A percentile compares a stretch with the other conserved stretches of the same genome.
These are phyloP conservation scores for Ursus arctos DNA, from an alignment of 2,113 vertebrate genomes.

Conservation along the genomic window DNA sequence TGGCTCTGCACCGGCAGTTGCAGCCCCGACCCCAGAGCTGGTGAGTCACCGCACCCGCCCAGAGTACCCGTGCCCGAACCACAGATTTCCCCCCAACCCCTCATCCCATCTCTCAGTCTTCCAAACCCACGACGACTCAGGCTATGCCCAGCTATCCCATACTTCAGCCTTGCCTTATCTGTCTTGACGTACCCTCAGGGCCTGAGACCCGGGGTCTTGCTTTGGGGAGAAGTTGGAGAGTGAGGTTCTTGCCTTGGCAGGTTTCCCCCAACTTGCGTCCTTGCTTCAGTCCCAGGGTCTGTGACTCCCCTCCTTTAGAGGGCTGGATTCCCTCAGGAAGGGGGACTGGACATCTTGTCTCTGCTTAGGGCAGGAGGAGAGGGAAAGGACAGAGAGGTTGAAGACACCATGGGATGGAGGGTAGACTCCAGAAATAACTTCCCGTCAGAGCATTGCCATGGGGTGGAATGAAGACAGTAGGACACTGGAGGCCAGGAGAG, in stretches of 20 bases:
- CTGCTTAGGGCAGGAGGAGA: background rate
- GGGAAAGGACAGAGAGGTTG: background rate
- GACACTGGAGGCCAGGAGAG: background rate
- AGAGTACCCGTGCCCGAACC: background rate
- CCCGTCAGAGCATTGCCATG: background rate
- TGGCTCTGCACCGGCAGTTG: conserved; percentile 94
- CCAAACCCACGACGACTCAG: background rate
- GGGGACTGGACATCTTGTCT: background rate
- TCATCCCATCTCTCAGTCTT: background rate
- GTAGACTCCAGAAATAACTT: conserved; percentile 21
- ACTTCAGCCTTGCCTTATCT: background rate
- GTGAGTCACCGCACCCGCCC: conserved; percentile 88
- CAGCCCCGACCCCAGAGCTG: conserved; percentile 91
- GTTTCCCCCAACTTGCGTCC: background rate
- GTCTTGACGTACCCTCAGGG: background rate
- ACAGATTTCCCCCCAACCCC: background rate
- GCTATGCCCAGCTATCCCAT: background rate
- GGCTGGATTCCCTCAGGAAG: background rate
- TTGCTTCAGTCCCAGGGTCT: background rate
- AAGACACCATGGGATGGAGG: background rate
- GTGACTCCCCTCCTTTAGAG: background rate
- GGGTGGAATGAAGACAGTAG: background rate
- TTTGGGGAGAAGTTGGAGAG: conserved; percentile 20
- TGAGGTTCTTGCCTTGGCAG: background rate
- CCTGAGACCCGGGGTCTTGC: background rate